Base-by-base conservation (phyloP, 2,888 invertebrate genomes). In the Nomada ferruginata region DNA sequence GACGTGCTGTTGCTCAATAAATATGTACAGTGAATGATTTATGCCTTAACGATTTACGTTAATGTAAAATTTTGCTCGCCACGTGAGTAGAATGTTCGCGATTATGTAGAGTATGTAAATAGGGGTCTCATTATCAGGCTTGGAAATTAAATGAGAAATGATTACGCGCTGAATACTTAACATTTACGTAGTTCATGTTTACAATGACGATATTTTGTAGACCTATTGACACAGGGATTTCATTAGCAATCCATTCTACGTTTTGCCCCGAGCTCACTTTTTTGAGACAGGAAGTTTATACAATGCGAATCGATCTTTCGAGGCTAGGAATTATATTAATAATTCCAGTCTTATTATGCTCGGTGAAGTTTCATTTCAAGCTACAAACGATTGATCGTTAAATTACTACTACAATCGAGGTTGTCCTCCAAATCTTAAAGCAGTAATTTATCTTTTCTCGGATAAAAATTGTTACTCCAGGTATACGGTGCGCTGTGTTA, bases 181-280 rank as follows among this genome's bases (percentile, higher is more conserved):
- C n/a, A 52, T 44, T 69, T 59, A 26, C 36, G 36, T 72, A n/a
- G n/a, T 72, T 44, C n/a, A 36, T 63, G 53, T 64, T 44, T 53
- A 44, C 53, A n/a, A 29, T 44, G 53, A n/a, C 42, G 36, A 42
- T 7, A 13, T 42, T 59, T 26, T 63, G 42, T 23, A 36, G 36
- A 71, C 71, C 61, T 63, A 44, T 63, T 63, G 63, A 63, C 63
- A 63, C 52, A 36, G 11, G 52, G 11, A 60, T 61, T 20, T 61
- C 71, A 42, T 61, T 71, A 53, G 42, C 23, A 53, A 53, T 42
- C 42, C 15, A 36, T 36, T 23, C 52, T 23, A 61, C 20, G 36
- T 71, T 42, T 61, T 53, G 42, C 60, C 61, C 11, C 69, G 20
- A 2, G 44, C 18, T 44, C 23, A 23, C 4, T 69, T 26, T 26